phyloP scores from a whole-genome alignment of 1,140 invertebrate species.

The Tachypleus tridentatus region DNA sequence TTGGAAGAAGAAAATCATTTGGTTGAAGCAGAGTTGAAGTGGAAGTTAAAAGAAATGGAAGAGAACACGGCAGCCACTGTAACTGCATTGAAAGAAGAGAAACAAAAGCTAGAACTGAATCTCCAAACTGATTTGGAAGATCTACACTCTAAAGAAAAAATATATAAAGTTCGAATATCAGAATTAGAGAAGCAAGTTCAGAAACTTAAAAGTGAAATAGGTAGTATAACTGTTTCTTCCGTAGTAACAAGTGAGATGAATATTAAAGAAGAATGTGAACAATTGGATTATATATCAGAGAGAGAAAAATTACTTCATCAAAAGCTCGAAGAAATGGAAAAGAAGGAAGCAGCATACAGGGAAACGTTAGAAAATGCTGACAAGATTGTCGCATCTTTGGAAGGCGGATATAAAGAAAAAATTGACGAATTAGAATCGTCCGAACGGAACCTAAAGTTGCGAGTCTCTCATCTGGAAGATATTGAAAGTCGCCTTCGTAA shows the following conservation, averaged over 20 bases:
- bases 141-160: constrained; percentile 16
- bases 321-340: constrained; percentile 48
- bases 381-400: constrained; percentile 55
- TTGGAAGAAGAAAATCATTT: constrained; percentile 19
- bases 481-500: constrained; percentile 25
- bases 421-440: constrained; percentile 32
- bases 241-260: constrained; percentile 2
- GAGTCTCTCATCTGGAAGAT: constrained; percentile 26
- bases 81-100: constrained; percentile 14
- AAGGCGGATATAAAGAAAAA: constrained; percentile 45
- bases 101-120: constrained; percentile 31
- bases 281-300: constrained; percentile 3
- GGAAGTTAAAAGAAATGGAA: constrained; percentile 20
- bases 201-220: constrained; percentile 13
- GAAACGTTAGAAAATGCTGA: constrained; percentile 59
- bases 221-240: constrained; percentile 1
- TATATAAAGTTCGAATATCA: constrained; percentile 15
- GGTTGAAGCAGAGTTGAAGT: constrained; percentile 19
- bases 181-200: constrained; percentile 16
- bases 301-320: constrained; percentile 28
- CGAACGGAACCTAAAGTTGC: constrained; percentile 17
- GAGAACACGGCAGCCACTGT: constrained; percentile 15
- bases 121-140: constrained; percentile 39
- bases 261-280: constrained; percentile 6
- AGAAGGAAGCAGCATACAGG: constrained; percentile 51